Conservation (phyloP, 2,113 vertebrate genomes). For the Stegostoma tigrinum region DNA sequence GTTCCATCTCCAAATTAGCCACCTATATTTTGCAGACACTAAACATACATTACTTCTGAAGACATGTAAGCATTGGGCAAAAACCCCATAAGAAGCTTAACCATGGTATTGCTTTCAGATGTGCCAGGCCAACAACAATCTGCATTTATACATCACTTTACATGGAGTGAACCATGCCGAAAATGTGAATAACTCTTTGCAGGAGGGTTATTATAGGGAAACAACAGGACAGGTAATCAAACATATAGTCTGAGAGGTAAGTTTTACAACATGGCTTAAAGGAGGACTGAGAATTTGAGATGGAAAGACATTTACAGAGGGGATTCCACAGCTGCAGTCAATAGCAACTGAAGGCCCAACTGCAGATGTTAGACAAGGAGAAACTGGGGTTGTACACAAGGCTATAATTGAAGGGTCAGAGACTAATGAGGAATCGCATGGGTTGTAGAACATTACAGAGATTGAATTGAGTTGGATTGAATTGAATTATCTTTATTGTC, state of each 20-base stretch:
- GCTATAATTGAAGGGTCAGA: no score
- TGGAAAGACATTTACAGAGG: background rate
- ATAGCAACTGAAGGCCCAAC: background rate
- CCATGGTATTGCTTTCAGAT: background rate
- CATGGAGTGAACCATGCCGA: background rate
- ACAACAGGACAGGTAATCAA: no score
- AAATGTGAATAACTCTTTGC: background rate
- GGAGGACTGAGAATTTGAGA: background rate
- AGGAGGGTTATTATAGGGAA: background rate
- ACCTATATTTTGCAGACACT: background rate
- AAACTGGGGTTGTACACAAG: background rate
- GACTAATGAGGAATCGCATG: no score
- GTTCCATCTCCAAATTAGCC: background rate
- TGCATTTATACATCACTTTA: background rate
- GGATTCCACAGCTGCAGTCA: background rate
- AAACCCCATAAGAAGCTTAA: background rate
- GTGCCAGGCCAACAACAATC: background rate
- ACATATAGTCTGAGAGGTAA: background rate
- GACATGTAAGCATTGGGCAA: background rate
- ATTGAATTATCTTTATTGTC: no score
- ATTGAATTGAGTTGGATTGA: background rate
- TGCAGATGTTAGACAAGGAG: background rate
- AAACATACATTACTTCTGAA: background rate
- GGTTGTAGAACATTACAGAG: no score
- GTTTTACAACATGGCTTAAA: background rate